Percentiles rank a stretch among this genome's conserved stretches.
phyloP scores from a whole-genome alignment of 2,888 invertebrate genomes.

The Autographa pulchrina region DNA sequence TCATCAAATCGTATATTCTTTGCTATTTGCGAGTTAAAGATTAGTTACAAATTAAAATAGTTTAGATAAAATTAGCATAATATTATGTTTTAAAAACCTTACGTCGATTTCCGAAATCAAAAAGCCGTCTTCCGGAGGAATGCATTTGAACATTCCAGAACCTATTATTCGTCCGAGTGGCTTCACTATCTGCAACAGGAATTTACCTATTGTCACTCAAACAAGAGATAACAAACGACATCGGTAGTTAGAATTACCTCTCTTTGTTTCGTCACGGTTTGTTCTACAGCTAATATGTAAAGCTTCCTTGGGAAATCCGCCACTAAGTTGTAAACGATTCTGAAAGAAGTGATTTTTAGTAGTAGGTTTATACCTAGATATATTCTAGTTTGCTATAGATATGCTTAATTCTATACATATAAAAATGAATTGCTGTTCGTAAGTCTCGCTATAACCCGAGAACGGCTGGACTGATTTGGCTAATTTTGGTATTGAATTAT shows the following conservation, averaged over 20 bases:
- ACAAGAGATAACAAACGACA: constrained; percentile 23
- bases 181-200: constrained; percentile 86
- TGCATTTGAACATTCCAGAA: constrained; percentile 88
- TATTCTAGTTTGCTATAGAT: too few species aligned
- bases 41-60: neutral
- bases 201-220: constrained; percentile 27
- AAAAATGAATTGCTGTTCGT: too few species aligned
- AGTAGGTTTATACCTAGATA: too few species aligned
- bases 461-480: too few species aligned
- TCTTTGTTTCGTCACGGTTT: constrained; percentile 86
- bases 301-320: constrained; percentile 88
- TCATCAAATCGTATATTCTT: constrained; percentile 88
- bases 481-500: too few species aligned
- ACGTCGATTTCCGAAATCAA: constrained; percentile 85
- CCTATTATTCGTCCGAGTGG: constrained; percentile 88
- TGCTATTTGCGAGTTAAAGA: constrained; percentile 76
- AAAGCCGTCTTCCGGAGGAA: constrained; percentile 89
- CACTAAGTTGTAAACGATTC: constrained; percentile 84
- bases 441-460: too few species aligned
- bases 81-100: constrained; percentile 41
- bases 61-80: neutral
- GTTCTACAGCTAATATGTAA: constrained; percentile 91
- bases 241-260: constrained; percentile 67
- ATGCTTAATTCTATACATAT: too few species aligned
- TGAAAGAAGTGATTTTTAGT: constrained; percentile 55